Base-by-base conservation (phyloP, 2,113 vertebrate genomes). In the Candoia aspera region DNA sequence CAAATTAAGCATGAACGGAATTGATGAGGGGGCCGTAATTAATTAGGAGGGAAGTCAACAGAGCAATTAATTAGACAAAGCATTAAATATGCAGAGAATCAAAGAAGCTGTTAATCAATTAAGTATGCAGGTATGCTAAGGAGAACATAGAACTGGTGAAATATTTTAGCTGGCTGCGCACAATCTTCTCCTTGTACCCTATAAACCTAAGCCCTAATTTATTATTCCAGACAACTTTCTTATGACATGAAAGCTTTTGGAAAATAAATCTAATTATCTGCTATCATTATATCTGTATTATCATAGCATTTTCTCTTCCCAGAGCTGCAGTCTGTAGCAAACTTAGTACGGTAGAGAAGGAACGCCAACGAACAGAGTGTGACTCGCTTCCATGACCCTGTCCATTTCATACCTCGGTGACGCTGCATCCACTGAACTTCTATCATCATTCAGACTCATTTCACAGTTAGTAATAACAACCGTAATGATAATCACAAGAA, bases 51-150 rank as follows among this genome's bases (percentile, higher is more conserved):
- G 85, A 95, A 96, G 94, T 95, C 93, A 96, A 94, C 90, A 26
- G 92, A 95, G 93, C 95, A 95, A 96, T 96, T 96, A 96, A 97
- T 96, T 96, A 96, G 93, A 84, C 88, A 94, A 92, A 42, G 62
- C 93, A 95, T 94, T 95, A 96, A 95, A 93, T 94, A 96, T 91
- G 88, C 57, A 37, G 90, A 92, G 62, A 94, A 96, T 94, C 92
- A 96, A 96, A 95, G 86, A 91, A 93, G 93, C 17, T 84, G 93
- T 94, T 96, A 91, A 96, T 96, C 93, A 94, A 88, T 88, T 91
- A 90, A 94, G 62, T 90, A 91, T 89, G 90, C 95, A 96, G 92
- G 92, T 94, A 97, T 86, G 94, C 89, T 93, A 96, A 91, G 86
- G 79, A 95, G 94, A 89, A 89, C 90, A 95, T 94, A 92, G 33